phyloP scores from a whole-genome alignment of 2,113 vertebrate genomes.

The Tamias sibiricus region DNA sequence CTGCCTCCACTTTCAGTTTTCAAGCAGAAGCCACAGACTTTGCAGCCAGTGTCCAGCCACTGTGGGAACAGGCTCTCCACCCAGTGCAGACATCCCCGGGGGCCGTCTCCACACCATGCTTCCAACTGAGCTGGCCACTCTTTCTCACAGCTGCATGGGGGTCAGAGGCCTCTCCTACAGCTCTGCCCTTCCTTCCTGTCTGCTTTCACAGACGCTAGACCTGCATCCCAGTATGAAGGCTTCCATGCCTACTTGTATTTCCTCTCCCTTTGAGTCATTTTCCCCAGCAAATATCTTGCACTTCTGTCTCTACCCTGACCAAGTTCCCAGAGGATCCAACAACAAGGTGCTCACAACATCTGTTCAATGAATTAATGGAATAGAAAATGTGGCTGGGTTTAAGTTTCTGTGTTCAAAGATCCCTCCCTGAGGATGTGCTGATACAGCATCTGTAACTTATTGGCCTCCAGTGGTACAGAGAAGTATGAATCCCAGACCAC shows the following conservation, averaged over 20 bases:
- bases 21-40: background rate
- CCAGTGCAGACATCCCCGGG: background rate
- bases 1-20: background rate
- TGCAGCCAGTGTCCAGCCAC: background rate
- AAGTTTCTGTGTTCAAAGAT: background rate
- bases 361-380: background rate
- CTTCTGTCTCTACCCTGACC: background rate
- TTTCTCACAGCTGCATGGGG: rapidly evolving
- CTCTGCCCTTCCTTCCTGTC: rapidly evolving
- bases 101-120: background rate
- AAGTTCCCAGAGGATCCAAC: background rate
- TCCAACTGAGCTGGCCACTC: background rate
- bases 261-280: background rate
- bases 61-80: background rate
- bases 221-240: background rate
- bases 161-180: background rate
- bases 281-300: background rate
- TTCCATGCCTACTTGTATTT: background rate
- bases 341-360: background rate
- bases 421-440: background rate
- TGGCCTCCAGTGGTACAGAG: background rate
- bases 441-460: background rate
- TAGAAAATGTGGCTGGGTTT: background rate
- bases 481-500: background rate
- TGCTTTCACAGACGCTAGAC: background rate